Conservation (phyloP, 2,888 invertebrate genomes). For the Cosmorhoe ocellata region DNA sequence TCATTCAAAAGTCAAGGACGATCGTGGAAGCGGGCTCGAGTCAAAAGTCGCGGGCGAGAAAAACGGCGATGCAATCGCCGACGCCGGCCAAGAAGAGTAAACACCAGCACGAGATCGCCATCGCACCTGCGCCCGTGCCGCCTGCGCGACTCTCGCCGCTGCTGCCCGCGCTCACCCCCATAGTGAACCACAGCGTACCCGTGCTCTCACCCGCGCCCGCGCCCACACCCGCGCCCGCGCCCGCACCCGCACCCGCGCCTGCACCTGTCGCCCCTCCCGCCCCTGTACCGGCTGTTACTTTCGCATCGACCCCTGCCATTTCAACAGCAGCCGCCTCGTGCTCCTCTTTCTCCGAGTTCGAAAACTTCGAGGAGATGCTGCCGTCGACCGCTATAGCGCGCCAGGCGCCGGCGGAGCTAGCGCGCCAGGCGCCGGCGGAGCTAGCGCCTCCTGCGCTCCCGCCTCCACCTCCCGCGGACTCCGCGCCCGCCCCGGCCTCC, state of each 20-base stretch:
- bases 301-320: slow-evolving; percentile 34
- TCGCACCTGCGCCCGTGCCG: slow-evolving; percentile 28
- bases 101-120: slow-evolving; percentile 61
- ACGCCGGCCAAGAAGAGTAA: slow-evolving; percentile 60
- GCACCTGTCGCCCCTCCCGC: no score
- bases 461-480: slow-evolving; percentile 41
- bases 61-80: slow-evolving; percentile 51
- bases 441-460: slow-evolving; percentile 44
- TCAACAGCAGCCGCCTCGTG: slow-evolving; percentile 45
- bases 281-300: slow-evolving; percentile 26
- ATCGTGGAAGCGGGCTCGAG: slow-evolving; percentile 45
- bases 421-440: slow-evolving; percentile 26
- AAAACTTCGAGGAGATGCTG: slow-evolving; percentile 73
- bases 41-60: slow-evolving; percentile 57
- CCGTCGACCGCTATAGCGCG: slow-evolving; percentile 74
- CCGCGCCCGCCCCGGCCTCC: slow-evolving; percentile 44
- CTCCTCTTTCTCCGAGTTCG: slow-evolving; percentile 56
- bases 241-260: slow-evolving; percentile 34
- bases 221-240: slow-evolving; percentile 20
- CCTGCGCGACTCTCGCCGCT: slow-evolving; percentile 17
- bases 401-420: slow-evolving; percentile 46
- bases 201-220: slow-evolving; percentile 32
- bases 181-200: slow-evolving; percentile 38
- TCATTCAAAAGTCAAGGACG: slow-evolving; percentile 62
- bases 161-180: slow-evolving; percentile 41